Base-by-base conservation (phyloP, 2,888 invertebrate species). In the Machimus rusticus region DNA sequence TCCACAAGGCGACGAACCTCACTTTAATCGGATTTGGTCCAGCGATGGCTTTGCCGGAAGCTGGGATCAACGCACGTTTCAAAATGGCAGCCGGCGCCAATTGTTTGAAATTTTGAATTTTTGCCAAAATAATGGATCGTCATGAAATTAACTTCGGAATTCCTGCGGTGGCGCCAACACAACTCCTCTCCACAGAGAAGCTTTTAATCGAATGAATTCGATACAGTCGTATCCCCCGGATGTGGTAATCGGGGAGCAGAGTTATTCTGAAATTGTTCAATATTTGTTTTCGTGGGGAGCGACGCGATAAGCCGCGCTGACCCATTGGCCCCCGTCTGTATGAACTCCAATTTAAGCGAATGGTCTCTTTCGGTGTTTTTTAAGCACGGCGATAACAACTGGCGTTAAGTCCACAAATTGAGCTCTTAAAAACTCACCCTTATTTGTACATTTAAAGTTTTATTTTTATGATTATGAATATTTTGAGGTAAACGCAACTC, bases 51-150 rank as follows among this genome's bases (percentile, higher is more conserved):
- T 78, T 5, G 2, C 78, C 78, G 78, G 43, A 78, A 78, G 78
- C 23, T 78, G 43, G 23, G 43, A 8, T 43, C 2, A 43, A 9
- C 1, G 23, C 78, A 78, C 43, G 78, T 16, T 78, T 8, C 78
- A 78, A 78, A 19, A 78, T 78, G 78, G 78, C 78, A 23, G 12
- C 37, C 14, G 78, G 78, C 78, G 78, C 78, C 78, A 78, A 78
- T 23, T 78, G 1, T 39, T 43, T 43, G 37, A 39, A 19, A 78
- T 78, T 78, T 78, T 43, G 23, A 78, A 78, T 78, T 23, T 23
- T 78, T 8, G 5, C 12, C 78, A 39, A 12, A 39, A 43, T 1
- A 43, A 78, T 39, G 5, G 19, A 2, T 43, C 43, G 78, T 78
- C 78, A 78, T 78, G 6, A 78, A 78, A 46, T 14, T 19, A 23